Base-by-base conservation (phyloP, 2,113 vertebrate species). In the Junco hyemalis region DNA sequence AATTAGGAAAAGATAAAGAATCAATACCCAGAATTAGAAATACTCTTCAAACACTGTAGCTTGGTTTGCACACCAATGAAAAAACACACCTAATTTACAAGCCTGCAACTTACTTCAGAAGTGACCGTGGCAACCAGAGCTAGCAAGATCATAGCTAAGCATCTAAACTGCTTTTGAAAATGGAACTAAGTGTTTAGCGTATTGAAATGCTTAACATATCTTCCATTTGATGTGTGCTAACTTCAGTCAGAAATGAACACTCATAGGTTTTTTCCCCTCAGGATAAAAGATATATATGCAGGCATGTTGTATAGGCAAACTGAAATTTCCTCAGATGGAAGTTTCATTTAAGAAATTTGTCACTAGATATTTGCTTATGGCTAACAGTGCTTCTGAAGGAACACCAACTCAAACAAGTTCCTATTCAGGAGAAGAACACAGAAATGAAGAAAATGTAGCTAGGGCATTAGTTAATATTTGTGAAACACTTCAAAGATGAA, bases 381-480 rank as follows among this genome's bases (percentile, higher is more conserved):
- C 69, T 91, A 84, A 38, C 77, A 87, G 28, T 13, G 28, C 23
- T 96, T 64, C 80, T 90, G 47, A 92, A 93, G 61, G 81, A 93
- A 91, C 73, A 94, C n/a, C 65, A 95, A 81, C 21, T 89, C 69
- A 88, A 94, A 90, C 64, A 90, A 86, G 76, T 56, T 86, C 60
- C 40, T 72, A 44, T 88, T 96, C 68, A 88, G 53, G 29, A 74
- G 85, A 63, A 84, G 57, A 78, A 88, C 25, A 35, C 14, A 72
- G 56, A 92, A 92, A 74, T 64, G 53, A 87, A 96, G 60, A 86
- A 96, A 95, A 90, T n/a, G 38, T 86, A 91, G 92, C 91, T 57
- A 88, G 74, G 21, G 53, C 64, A 93, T 95, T 93, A 93, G 95
- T 93, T 97, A 97, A 96, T 97, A 95, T 97, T 97, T 97, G 96